Evolutionary conservation across 2,113 vertebrate genomes (phyloP), one percentile per base, ranked within the genome.

Genomic region (Emydura subglobosa): DNA sequence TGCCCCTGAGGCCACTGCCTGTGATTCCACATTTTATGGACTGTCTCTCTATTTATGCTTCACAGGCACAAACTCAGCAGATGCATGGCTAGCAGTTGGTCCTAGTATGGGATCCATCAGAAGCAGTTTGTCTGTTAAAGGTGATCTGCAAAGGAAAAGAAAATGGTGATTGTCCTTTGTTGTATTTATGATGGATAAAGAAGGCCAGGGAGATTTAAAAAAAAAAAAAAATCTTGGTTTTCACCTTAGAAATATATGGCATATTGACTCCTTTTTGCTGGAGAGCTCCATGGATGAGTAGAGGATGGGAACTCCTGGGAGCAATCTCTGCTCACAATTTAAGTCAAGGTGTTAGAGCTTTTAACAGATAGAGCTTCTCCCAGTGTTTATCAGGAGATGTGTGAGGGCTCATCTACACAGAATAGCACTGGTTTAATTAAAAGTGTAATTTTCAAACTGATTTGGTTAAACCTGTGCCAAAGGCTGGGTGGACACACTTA

Each of bases 71-170:
- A 95, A 95, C 93, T 92, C 87, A 92, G 94, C 96, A 97, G 94
- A 96, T 94, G 96, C 94, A 91, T 85, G 96, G 92, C 95, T 96
- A 93, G 92, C 90, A 94, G 92, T 87, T 94, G 90, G 91, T 95
- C 96, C 85, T 93, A 96, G 96, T 87, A 97, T 96, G 97, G 97
- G 94, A 95, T 94, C 93, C 93, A 95, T 97, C 97, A 97, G 89
- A 94, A 92, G 96, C 96, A 97, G 95, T 94, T 96, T 97, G 96
- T 96, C 97, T 95, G 86, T 91, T 92, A 90, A 68, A 92, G 89
- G 95, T 93, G 96, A 96, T 94, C 94, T 93, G 94, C 92, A 91
- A 95, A 89, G 84, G 74, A 94, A 91, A 94, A 94, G 89, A 95
- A 78, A 97, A 92, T 95, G 91, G 82, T 85, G 79, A 93, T 95